A percentile compares a stretch with the other conserved stretches of the same genome.
Evolutionary conservation across 2,113 vertebrate genomes (phyloP).

Genomic region (Microtus ochrogaster): DNA sequence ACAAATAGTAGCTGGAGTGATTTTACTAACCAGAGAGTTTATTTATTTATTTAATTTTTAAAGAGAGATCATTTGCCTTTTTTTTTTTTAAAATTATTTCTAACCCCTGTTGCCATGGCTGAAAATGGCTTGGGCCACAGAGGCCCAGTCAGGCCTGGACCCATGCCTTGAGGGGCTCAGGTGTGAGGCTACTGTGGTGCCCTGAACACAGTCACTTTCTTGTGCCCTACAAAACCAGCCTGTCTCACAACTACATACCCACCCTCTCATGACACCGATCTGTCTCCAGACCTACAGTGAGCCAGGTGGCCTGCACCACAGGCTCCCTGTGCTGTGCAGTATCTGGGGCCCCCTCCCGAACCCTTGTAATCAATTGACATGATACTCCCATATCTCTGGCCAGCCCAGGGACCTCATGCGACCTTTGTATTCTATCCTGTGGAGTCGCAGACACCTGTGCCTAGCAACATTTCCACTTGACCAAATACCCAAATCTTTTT

Average conservation of each 20-base stretch:
- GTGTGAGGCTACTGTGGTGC: slow-evolving; percentile 32
- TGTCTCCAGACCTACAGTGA: background rate
- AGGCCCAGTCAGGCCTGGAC: background rate
- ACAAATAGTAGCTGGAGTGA: slow-evolving; percentile 90
- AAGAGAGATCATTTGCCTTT: slow-evolving; percentile 89
- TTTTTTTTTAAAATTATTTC: slow-evolving; percentile 80
- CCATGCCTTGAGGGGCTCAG: slow-evolving; percentile 60
- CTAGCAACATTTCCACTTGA: slow-evolving; percentile 86
- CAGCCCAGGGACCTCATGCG: slow-evolving; percentile 66
- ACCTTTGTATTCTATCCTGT: slow-evolving; percentile 83
- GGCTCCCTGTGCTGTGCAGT: background rate
- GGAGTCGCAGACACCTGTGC: slow-evolving; percentile 85
- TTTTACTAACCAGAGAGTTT: slow-evolving; percentile 89
- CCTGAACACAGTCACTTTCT: slow-evolving; percentile 75
- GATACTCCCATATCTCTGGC: background rate
- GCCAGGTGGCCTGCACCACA: background rate
- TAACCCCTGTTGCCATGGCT: slow-evolving; percentile 83
- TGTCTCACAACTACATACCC: background rate
- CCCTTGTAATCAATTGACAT: slow-evolving; percentile 48
- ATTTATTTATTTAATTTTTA: slow-evolving; percentile 80
- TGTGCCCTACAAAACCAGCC: slow-evolving; percentile 85
- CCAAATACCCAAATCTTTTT: slow-evolving; percentile 87
- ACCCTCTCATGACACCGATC: background rate
- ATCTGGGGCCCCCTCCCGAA: background rate
- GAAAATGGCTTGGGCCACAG: slow-evolving; percentile 77